Percentiles rank a stretch among this genome's conserved stretches.
Conservation (phyloP, 2,888 invertebrate genomes). For the Listrodromus nycthemerus region DNA sequence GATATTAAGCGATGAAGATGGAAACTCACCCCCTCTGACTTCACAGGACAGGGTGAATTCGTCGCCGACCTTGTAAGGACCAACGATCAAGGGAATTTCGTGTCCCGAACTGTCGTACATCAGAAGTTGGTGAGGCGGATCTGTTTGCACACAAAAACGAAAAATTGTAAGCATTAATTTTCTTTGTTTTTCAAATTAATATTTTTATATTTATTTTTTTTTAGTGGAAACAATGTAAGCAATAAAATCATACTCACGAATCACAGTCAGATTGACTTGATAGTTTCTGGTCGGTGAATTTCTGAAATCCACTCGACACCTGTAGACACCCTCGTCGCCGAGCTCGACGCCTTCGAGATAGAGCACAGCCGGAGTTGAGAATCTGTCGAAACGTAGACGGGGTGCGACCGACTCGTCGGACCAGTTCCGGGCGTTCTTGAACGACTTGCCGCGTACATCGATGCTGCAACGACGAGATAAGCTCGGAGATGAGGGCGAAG, state of each 20-base stretch:
- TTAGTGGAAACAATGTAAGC: background rate
- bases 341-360: slow-evolving; percentile 85
- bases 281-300: slow-evolving; percentile 86
- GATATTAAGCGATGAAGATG: too few relatives aligned
- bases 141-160: slow-evolving; percentile 72
- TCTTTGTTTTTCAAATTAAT: too few relatives aligned
- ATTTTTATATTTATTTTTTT: too few relatives aligned
- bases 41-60: slow-evolving; percentile 85
- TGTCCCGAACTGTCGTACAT: slow-evolving; percentile 84
- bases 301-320: slow-evolving; percentile 86
- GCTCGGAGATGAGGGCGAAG: background rate
- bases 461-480: slow-evolving; percentile 80
- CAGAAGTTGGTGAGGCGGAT: slow-evolving; percentile 84
- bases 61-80: slow-evolving; percentile 85
- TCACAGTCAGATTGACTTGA: slow-evolving; percentile 86
- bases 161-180: background rate
- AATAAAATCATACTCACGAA: slow-evolving; percentile 83
- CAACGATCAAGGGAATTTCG: slow-evolving; percentile 84
- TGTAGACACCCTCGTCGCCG: slow-evolving; percentile 84
- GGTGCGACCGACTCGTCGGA: slow-evolving; percentile 85
- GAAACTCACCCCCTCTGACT: slow-evolving; percentile 85
- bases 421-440: slow-evolving; percentile 85
- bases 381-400: slow-evolving; percentile 86
- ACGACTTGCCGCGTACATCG: slow-evolving; percentile 85
- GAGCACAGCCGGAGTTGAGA: slow-evolving; percentile 84